A percentile compares a stretch with the other conserved stretches of the same genome.
Conservation (phyloP, 2,888 invertebrate genomes). For the Steromphala cineraria region DNA sequence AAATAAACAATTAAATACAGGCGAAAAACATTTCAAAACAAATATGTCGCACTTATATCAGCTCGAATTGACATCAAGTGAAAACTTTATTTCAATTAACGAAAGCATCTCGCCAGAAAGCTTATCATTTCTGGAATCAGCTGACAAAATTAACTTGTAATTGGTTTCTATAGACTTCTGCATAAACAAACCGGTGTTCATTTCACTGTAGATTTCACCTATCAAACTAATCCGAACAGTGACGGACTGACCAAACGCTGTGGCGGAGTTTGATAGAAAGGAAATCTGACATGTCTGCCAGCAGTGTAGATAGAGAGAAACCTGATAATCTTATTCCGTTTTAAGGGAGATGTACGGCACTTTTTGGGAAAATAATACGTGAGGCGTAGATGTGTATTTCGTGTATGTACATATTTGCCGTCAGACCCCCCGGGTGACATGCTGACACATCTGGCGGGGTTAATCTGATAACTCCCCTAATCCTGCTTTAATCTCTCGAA, state of each 20-base stretch:
- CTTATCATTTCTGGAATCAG: constrained; percentile 3
- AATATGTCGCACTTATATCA: not conserved
- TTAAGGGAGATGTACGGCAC: not conserved
- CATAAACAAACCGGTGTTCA: constrained; percentile 13
- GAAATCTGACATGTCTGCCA: not conserved
- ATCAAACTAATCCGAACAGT: constrained; percentile 4
- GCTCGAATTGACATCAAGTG: not conserved
- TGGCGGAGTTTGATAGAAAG: not conserved
- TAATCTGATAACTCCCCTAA: not conserved
- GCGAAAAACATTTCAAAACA: not conserved
- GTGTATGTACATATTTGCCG: constrained; percentile 8
- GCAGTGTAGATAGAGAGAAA: not conserved
- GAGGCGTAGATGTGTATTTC: not conserved
- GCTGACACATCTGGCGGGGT: constrained; percentile 1
- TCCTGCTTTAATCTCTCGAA: not conserved
- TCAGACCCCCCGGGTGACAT: constrained; percentile 7
- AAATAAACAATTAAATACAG: too few species aligned
- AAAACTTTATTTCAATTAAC: constrained; percentile 17
- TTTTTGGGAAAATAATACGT: constrained; percentile 5
- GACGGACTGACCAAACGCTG: constrained; percentile 9
- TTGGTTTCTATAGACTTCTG: not conserved
- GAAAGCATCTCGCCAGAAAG: not conserved
- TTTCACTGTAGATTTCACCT: constrained; percentile 18
- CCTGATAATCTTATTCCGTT: constrained; percentile 8
- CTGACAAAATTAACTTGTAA: constrained; percentile 13